Conservation (phyloP, 2,797 vertebrate species). For the Pangasius mekongensis region DNA sequence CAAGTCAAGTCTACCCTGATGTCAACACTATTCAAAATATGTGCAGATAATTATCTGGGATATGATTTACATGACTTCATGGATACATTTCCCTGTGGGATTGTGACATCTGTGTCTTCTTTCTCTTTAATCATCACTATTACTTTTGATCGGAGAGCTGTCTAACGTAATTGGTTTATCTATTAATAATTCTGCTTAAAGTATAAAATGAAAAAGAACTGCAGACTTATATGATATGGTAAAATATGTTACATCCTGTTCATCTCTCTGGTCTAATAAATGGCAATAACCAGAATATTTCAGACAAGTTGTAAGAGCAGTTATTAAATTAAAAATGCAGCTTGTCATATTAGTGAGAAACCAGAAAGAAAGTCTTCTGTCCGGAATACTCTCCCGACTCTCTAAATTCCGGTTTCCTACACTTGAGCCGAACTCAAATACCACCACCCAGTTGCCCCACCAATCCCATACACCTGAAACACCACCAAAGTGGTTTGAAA, state of each 20-base stretch:
- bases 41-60: slow-evolving; percentile 10
- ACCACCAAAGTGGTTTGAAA: background rate
- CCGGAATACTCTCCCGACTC: no score
- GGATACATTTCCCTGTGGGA: background rate
- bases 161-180: background rate
- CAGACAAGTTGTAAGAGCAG: background rate
- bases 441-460: background rate
- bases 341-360: background rate
- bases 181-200: background rate
- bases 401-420: background rate
- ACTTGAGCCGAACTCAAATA: background rate
- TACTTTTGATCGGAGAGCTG: background rate
- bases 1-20: slow-evolving; percentile 10
- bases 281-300: background rate
- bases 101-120: background rate
- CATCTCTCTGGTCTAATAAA: background rate
- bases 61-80: background rate
- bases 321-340: background rate
- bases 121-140: background rate
- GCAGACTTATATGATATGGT: background rate
- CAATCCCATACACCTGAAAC: background rate
- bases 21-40: slow-evolving; percentile 12
- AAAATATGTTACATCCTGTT: background rate
- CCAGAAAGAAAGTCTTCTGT: background rate
- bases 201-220: background rate